A percentile compares a stretch with the other conserved stretches of the same genome.
These are phyloP conservation scores for Conus betulinus DNA, from an alignment of 1,140 invertebrate species.

Conservation along the genomic window DNA sequence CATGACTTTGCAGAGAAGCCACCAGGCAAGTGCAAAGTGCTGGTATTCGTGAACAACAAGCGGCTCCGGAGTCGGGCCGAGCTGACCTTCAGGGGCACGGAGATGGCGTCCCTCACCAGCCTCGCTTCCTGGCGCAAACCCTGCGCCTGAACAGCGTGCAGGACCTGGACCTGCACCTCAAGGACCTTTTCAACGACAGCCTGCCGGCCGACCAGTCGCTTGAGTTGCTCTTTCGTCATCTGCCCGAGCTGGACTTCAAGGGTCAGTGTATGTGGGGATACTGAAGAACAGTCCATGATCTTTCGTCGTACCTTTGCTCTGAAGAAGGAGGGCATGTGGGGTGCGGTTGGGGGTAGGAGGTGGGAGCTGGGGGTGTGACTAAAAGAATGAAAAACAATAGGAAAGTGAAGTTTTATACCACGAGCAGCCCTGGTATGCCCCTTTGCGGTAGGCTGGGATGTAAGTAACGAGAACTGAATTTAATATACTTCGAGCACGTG, in stretches of 20 bases:
- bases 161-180: slow-evolving; percentile 46
- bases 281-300: too few relatives aligned
- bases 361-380: too few relatives aligned
- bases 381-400: too few relatives aligned
- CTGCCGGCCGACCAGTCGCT: background rate
- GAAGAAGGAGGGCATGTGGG: too few relatives aligned
- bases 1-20: background rate
- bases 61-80: background rate
- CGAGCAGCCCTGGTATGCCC: too few relatives aligned
- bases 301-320: too few relatives aligned
- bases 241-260: slow-evolving; percentile 19
- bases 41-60: slow-evolving; percentile 22
- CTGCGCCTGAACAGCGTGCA: slow-evolving; percentile 31
- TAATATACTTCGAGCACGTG: too few relatives aligned
- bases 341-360: too few relatives aligned
- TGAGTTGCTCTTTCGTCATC: background rate
- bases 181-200: slow-evolving; percentile 33
- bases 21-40: background rate
- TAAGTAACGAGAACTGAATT: too few relatives aligned
- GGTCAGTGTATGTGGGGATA: background rate
- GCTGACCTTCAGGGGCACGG: slow-evolving; percentile 3
- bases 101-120: slow-evolving; percentile 34
- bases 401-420: too few relatives aligned
- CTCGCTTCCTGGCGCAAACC: slow-evolving; percentile 41
- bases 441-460: too few relatives aligned